Evolutionary conservation across 2,888 invertebrate species (phyloP), one percentile per base, ranked within the genome.

Genomic region (Lapara coniferarum): DNA sequence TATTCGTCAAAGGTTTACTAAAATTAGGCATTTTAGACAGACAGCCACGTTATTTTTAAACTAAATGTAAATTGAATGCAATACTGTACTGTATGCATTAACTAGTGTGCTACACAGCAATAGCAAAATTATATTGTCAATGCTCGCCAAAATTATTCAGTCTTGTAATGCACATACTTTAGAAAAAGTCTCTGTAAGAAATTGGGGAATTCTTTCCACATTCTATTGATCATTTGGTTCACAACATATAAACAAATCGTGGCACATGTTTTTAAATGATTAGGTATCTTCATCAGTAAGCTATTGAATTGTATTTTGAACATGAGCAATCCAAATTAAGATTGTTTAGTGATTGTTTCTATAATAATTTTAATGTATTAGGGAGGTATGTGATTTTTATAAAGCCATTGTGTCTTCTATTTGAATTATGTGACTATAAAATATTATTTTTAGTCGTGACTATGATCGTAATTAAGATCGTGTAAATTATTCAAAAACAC

Each of bases 361-460:
- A 19, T 55, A 55, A 55, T 55, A 55, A 55, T 16, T 55, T 55
- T 10, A 49, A 49, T 63, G 2, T 25, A 46, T 37, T 49, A 49
- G 10, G 46, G 46, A 63, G 63, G 49, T 63, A 49, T 63, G 63
- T 63, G 19, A 63, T 63, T 63, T 63, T 63, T 46, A 46, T 63
- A 63, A 63, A 19, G 49, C 63, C 19, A 19, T 25, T 46, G 55
- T 55, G 55, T 55, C 46, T 63, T 44, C 16, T 59, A n/a, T 44
- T 59, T 44, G 16, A 59, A 46, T 44, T 59, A n/a, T 46, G 4
- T 53, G n/a, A 53, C 59, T 10, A 37, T 55, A 8, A 16, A 55
- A 55, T 44, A 2, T 59, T 49, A 12, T 49, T 49, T 49, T 63
- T 10, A 63, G 19, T 16, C 6, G 4, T 13, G 19, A 16, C 16